Conservation (phyloP, 2,888 invertebrate species). For the Sicus ferrugineus region DNA sequence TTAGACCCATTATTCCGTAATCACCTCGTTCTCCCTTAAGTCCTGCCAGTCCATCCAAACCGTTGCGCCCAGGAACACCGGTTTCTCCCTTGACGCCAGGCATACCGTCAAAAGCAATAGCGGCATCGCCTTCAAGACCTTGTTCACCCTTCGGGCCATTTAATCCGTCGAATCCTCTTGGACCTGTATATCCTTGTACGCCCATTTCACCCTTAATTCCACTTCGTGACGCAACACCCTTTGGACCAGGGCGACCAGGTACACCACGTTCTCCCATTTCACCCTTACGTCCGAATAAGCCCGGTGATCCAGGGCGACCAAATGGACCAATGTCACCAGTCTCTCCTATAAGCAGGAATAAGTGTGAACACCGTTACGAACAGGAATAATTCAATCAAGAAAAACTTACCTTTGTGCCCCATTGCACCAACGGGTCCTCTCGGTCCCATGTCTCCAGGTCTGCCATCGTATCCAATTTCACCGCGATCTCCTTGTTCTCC, state of each 20-base stretch:
- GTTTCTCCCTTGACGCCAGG: slow-evolving; percentile 70
- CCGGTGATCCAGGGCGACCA: slow-evolving; percentile 53
- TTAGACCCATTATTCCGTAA: slow-evolving; percentile 68
- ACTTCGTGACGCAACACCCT: slow-evolving; percentile 71
- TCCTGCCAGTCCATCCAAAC: slow-evolving; percentile 67
- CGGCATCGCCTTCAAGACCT: slow-evolving; percentile 70
- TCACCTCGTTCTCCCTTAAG: slow-evolving; percentile 63
- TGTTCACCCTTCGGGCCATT: slow-evolving; percentile 66
- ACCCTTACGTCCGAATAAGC: slow-evolving; percentile 56
- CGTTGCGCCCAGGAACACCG: slow-evolving; percentile 70
- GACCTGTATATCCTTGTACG: slow-evolving; percentile 65
- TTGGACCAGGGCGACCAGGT: slow-evolving; percentile 51
- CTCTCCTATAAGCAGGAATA: slow-evolving; percentile 43
- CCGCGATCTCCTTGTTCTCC: slow-evolving; percentile 67
- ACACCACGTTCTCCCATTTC: slow-evolving; percentile 51
- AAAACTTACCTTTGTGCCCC: slow-evolving; percentile 56
- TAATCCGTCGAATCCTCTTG: slow-evolving; percentile 56
- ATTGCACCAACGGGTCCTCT: slow-evolving; percentile 62
- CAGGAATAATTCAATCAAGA: neutral
- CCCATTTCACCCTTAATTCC: slow-evolving; percentile 73
- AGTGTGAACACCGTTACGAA: neutral
- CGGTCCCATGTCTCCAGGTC: slow-evolving; percentile 53
- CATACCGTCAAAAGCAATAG: slow-evolving; percentile 65
- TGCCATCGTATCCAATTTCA: slow-evolving; percentile 68
- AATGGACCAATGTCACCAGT: slow-evolving; percentile 53